These are phyloP conservation scores for Lates japonicus DNA, from an alignment of 2,797 vertebrate species.

Conservation along the genomic window DNA sequence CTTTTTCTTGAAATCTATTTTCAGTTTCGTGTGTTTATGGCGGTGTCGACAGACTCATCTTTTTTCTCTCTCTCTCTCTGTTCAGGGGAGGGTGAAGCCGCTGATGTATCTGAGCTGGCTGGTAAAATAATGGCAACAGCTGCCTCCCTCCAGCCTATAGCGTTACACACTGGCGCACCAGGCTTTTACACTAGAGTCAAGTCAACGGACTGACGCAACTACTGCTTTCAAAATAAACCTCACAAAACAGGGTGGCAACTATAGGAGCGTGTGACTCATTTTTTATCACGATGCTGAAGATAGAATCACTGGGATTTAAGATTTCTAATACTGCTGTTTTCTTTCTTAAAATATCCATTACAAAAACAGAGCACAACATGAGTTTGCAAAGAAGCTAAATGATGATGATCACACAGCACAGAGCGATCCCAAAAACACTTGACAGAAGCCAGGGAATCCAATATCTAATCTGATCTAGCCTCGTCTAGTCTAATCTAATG, in stretches of 20 bases:
- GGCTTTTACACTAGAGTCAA: constrained; percentile 48
- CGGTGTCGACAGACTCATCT: constrained; percentile 67
- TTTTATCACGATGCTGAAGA: background rate
- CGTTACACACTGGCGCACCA: constrained; percentile 69
- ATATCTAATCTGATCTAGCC: background rate
- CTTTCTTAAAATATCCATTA: background rate
- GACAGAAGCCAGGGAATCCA: background rate
- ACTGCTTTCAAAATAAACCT: constrained; percentile 44
- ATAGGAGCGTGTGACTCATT: background rate
- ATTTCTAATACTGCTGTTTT: background rate
- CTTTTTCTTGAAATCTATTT: constrained; percentile 75
- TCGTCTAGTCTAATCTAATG: too few species aligned
- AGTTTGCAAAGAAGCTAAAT: background rate
- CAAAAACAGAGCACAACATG: background rate
- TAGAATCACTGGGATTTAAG: background rate
- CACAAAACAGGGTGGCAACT: accelerated
- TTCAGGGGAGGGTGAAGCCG: constrained; percentile 37
- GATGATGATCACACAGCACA: too few species aligned
- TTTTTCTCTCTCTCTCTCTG: background rate
- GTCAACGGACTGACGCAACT: background rate
- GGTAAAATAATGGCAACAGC: constrained; percentile 77
- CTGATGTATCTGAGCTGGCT: constrained; percentile 64
- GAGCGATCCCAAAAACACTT: background rate
- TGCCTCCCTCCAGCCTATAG: constrained; percentile 75
- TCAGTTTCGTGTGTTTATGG: constrained; percentile 68